Base-by-base conservation (phyloP, 2,888 invertebrate species). In the Tachina fera region DNA sequence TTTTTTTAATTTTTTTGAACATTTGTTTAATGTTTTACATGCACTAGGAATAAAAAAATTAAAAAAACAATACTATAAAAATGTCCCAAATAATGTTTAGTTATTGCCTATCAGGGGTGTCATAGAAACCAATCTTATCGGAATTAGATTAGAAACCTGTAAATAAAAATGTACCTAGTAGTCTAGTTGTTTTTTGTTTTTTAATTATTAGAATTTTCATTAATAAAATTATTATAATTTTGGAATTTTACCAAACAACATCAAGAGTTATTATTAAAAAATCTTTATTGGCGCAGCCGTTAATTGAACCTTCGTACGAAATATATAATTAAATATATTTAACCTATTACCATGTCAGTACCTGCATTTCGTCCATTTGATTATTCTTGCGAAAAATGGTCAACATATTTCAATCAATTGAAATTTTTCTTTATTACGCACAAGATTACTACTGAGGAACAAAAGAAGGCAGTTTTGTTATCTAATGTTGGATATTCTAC, bases 281-380 rank as follows among this genome's bases (percentile, higher is more conserved):
- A 22, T 19, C 19, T 19, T 53, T 53, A 53, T 53, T 53, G 53
- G 53, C 53, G 53, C 16, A 53, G 19, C 19, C 53, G 19, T 53
- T 19, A 53, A 19, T 53, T 19, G 9, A 53, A 53, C 19, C 53
- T 19, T 19, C 19, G 16, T 19, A 19, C 53, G 19, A 19, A 9
- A n/a, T 10, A 39, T 6, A 49, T 49, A 49, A 4, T 49, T 14
- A 14, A 22, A 22, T 22, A 22, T 41, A n/a, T 53, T 53, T 19
- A 53, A 5, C 1, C 9, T 13, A 41, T 9, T 39, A 16, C 41
- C 14, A 61, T 61, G 61, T 61, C 61, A 61, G 5, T 61, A 43
- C 41, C 61, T 14, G n/a, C 61, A 43, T 61, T 63, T 63, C 61
- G 43, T 43, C 43, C 61, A 63, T 43, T 63, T 63, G 61, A 63